phyloP scores from a whole-genome alignment of 2,888 invertebrate genomes.

The Sclerodermus sp. region DNA sequence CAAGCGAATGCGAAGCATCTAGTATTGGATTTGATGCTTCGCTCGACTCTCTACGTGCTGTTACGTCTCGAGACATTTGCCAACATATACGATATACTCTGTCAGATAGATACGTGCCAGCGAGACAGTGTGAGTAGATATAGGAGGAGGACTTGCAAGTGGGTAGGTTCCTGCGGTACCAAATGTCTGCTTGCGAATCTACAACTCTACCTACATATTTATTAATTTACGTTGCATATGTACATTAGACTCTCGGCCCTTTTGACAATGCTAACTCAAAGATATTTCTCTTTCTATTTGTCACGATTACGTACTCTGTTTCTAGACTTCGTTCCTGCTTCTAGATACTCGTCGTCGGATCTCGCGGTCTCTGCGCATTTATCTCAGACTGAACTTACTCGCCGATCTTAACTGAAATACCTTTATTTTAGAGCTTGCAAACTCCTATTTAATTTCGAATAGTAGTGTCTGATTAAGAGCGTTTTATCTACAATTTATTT shows the following conservation, averaged over 20 bases:
- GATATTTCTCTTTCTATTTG: too few relatives aligned
- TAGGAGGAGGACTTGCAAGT: background rate
- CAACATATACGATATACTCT: slow-evolving; percentile 28
- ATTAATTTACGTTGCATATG: background rate
- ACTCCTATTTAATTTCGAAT: too few relatives aligned
- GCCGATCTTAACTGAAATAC: too few relatives aligned
- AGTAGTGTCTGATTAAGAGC: too few relatives aligned
- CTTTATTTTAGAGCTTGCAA: too few relatives aligned
- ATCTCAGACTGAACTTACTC: too few relatives aligned
- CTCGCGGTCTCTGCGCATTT: too few relatives aligned
- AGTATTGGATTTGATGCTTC: slow-evolving; percentile 31
- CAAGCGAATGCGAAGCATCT: slow-evolving; percentile 28
- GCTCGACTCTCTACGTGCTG: slow-evolving; percentile 23
- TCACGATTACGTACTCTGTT: too few relatives aligned
- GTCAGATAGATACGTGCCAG: slow-evolving; percentile 30
- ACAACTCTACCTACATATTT: background rate
- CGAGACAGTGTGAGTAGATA: slow-evolving; percentile 16
- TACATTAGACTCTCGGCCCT: background rate
- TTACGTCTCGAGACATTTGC: slow-evolving; percentile 33
- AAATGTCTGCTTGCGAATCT: background rate
- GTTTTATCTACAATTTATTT: too few relatives aligned
- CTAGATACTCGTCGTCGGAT: too few relatives aligned
- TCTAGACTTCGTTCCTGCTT: too few relatives aligned
- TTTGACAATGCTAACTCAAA: background rate
- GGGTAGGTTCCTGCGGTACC: background rate